phyloP scores from a whole-genome alignment of 2,113 vertebrate genomes.

The Marmota flaviventris region DNA sequence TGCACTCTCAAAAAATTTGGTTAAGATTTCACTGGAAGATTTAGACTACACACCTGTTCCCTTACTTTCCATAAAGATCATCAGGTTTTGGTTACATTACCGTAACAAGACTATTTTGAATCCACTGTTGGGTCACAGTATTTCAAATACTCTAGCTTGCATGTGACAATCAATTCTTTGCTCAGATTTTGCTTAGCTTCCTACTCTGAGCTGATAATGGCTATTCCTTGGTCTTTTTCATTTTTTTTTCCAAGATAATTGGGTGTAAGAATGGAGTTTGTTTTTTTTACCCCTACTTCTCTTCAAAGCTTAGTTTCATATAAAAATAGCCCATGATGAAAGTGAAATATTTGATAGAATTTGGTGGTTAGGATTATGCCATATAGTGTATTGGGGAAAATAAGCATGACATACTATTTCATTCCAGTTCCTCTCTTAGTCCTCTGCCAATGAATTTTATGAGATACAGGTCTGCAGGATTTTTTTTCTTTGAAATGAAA shows the following conservation, averaged over 20 bases:
- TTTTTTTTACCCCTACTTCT: background rate
- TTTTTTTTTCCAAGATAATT: background rate
- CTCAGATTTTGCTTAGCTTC: conserved; percentile 19
- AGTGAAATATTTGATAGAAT: conserved; percentile 51
- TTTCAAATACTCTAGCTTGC: background rate
- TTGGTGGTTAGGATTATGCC: background rate
- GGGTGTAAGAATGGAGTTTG: background rate
- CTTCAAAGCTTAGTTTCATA: conserved; percentile 25
- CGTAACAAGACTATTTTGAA: conserved; percentile 45
- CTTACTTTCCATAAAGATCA: conserved; percentile 31
- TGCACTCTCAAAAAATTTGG: background rate
- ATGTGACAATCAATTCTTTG: background rate
- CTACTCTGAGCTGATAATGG: background rate
- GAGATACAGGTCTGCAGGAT: background rate
- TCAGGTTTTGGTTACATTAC: background rate
- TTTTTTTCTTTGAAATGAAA: conserved; percentile 56
- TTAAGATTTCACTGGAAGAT: background rate
- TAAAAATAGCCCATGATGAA: conserved; percentile 40
- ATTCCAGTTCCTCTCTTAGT: background rate
- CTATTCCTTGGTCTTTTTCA: background rate
- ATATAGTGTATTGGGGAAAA: background rate
- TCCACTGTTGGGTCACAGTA: background rate
- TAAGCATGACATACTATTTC: conserved; percentile 43
- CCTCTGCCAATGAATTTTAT: background rate
- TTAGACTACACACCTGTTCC: background rate